Base-by-base conservation (phyloP, 1,140 invertebrate species). In the Anadara kagoshimensis region DNA sequence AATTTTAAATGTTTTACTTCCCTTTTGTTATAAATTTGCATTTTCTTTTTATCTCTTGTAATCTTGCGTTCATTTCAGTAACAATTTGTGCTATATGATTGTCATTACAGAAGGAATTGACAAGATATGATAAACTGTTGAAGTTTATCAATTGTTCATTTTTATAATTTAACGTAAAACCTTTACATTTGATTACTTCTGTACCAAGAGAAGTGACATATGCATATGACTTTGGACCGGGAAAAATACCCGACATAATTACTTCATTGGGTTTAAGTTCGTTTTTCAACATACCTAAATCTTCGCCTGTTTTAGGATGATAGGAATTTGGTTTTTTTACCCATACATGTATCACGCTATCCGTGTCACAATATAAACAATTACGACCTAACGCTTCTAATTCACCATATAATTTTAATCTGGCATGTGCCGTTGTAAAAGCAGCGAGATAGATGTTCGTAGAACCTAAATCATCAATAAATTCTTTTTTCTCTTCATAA, bases 401-500 rank as follows among this genome's bases (percentile, higher is more conserved):
- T 5, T 26, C 36, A n/a, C 41, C n/a, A 43, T 62, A 49, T 16
- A 68, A 16, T 58, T 59, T 74, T 5, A 65, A n/a, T 12, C 61
- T 36, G 12, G 58, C 56, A 57, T 36, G 41, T 4, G 29, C 57
- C 45, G 44, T 87, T 56, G 84, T 85, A 88, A 44, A 89, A 76
- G 74, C 90, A 85, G 56, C 67, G 73, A 43, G 87, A 83, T 86
- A 90, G 1, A 84, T 86, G 54, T 88, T 88, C 0, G 62, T 80
- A 36, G 29, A 36, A 36, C 29, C 29, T 36, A 36, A 36, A 36
- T 36, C 29, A 36, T 36, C 29, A 14, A 90, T 73, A 5, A 61
- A 22, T 22, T 86, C 62, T 45, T 89, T 41, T 12, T 36, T 14
- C 61, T 63, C 61, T 24, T 57, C n/a, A 63, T 18, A 49, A n/a